Evolutionary conservation across 2,113 vertebrate genomes (phyloP).

Genomic region (cat (Felis catus)): F.catus_Fca126_mat1.0 CM031425.1:16046001-16046500

Average conservation of each 20-base stretch:
- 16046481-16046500: background rate
- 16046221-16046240: background rate
- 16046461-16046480: background rate
- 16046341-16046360: background rate
- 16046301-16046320: background rate
- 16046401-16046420: background rate
- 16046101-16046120: background rate
- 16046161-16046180: background rate
- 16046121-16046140: background rate
- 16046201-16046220: background rate
- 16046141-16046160: background rate
- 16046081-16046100: background rate
- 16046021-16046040: background rate
- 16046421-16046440: background rate
- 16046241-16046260: background rate
- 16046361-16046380: background rate
- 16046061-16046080: background rate
- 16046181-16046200: constrained; percentile 1
- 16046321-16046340: background rate
- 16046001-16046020: constrained; percentile 28
- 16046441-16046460: background rate
- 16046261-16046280: background rate
- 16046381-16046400: constrained; percentile 1
- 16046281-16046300: background rate
- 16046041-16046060: background rate